Conservation (phyloP, 2,888 invertebrate genomes). For the Limnephilus rhombicus region DNA sequence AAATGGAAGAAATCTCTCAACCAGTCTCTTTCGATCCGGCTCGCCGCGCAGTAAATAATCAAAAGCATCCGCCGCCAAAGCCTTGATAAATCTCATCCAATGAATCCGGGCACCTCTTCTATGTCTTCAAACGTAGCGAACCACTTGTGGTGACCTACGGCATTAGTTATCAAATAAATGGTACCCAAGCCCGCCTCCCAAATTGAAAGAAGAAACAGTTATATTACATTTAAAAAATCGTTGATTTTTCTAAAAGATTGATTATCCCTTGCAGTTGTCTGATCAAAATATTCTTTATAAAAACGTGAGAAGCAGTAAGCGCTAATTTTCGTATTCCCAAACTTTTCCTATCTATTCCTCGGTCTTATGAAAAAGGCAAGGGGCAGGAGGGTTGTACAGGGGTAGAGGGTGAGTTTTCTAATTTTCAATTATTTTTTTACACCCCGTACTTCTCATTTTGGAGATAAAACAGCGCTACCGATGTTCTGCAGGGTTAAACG, state of each 20-base stretch:
- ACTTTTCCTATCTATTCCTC: constrained; percentile 66
- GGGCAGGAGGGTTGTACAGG: neutral
- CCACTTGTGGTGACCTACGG: no score
- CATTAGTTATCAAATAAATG: no score
- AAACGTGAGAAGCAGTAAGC: constrained; percentile 61
- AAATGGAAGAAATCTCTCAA: no score
- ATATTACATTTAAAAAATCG: neutral
- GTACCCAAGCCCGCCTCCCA: no score
- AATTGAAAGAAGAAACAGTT: no score
- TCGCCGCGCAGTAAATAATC: no score
- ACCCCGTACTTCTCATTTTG: constrained; percentile 56
- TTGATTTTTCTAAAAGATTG: neutral
- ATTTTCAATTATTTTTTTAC: constrained; percentile 66
- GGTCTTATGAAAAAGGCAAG: constrained; percentile 40
- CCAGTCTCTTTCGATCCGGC: no score
- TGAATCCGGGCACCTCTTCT: no score
- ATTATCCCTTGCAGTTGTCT: constrained; percentile 23
- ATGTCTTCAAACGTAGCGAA: no score
- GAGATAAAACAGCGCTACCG: constrained; percentile 61
- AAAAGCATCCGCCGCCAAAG: no score
- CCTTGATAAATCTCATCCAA: no score
- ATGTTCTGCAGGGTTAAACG: constrained; percentile 50
- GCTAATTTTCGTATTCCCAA: constrained; percentile 65
- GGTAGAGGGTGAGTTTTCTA: constrained; percentile 46
- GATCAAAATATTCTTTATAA: constrained; percentile 34